Evolutionary conservation across 2,888 invertebrate species (phyloP).

Genomic region (Phrixothrix hirtus): DNA sequence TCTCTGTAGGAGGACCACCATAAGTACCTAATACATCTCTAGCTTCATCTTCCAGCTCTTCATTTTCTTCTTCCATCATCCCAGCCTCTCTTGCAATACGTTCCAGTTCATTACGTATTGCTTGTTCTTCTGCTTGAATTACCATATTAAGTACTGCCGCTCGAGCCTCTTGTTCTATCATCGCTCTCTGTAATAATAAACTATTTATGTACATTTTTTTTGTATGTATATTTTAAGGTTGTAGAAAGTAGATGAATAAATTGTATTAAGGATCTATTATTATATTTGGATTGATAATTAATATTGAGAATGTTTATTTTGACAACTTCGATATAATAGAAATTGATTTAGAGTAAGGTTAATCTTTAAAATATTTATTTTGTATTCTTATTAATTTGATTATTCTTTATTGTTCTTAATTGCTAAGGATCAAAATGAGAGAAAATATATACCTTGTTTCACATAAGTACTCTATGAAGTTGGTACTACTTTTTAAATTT

Average conservation of each 20-base stretch:
- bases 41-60: conserved; percentile 42
- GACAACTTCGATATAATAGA: no score
- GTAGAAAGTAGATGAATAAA: background rate
- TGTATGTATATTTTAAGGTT: background rate
- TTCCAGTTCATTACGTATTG: conserved; percentile 43
- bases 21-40: conserved; percentile 44
- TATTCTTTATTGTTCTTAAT: no score
- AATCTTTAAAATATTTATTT: no score
- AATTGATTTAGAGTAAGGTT: no score
- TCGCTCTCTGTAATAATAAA: conserved; percentile 41
- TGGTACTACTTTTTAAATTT: no score
- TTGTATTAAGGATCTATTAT: background rate
- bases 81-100: conserved; percentile 42
- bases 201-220: no score
- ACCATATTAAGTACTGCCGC: conserved; percentile 49
- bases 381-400: no score
- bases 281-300: no score
- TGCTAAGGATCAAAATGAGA: no score
- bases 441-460: no score
- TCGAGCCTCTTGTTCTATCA: conserved; percentile 50
- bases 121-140: conserved; percentile 48
- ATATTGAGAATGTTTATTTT: no score
- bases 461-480: no score
- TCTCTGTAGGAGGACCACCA: conserved; percentile 35
- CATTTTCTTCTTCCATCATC: conserved; percentile 38